Base-by-base conservation (phyloP, 2,113 vertebrate species). In the Picathartes gymnocephalus region DNA sequence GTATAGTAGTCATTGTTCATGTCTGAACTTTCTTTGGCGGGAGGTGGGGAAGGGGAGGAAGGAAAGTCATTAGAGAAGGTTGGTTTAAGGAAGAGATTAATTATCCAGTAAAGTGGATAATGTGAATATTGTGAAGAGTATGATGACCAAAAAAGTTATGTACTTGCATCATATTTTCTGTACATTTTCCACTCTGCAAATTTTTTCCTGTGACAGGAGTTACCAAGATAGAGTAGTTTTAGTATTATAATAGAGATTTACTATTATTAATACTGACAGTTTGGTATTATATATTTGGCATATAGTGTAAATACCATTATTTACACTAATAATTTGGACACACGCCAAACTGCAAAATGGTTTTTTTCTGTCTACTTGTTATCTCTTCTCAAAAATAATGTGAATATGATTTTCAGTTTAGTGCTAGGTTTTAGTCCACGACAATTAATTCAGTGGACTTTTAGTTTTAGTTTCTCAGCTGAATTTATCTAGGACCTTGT, bases 151-250 rank as follows among this genome's bases (percentile, higher is more conserved):
- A 96, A 73, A 87, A 91, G 27, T 80, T 44, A 15, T 24, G 37
- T 62, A 25, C 53, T 83, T 44, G 45, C 88, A 79, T 96, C 25
- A 15, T 65, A 70, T 95, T 98, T 98, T 97, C 96, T 85, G 69
- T 54, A 60, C 31, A 22, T 90, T 79, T 72, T 96, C 69, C 92
- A 77, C 33, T 62, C 93, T 96, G 88, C 40, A 90, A 81, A 51
- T 39, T 33, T 86, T 96, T 90, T 20, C 33, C 47, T 66, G 35
- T 21, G 27, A 91, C 39, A 90, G 61, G 58, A 93, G 48, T 81
- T 74, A 22, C 33, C 73, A 58, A 68, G 39, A 93, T 50, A 85
- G 91, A 79, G 68, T 69, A 54, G 14, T 69, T 88, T 54, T 61
- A 85, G 20, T 61, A 25, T 44, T 44, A 16, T 16, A 31, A 31